Evolutionary conservation across 1,140 invertebrate genomes (phyloP).

Genomic region (Megalopta genalis): DNA sequence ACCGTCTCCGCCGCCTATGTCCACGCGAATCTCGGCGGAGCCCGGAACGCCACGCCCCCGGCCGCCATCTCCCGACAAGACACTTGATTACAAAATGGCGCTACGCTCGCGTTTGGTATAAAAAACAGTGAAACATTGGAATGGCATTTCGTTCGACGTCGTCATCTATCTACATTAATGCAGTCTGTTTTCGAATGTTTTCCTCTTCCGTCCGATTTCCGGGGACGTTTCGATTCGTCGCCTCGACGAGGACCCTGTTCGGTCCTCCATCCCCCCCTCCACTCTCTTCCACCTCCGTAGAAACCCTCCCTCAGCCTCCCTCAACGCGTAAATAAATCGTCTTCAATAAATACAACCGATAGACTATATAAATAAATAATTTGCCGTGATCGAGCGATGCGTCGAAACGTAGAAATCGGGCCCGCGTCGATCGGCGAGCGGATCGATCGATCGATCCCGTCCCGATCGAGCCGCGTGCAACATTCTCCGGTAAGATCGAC

Average conservation of each 20-base stretch:
- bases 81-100: conserved; percentile 76
- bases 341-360: conserved; percentile 78
- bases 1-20: no score
- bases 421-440: not conserved
- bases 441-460: no score
- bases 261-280: not conserved
- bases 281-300: not conserved
- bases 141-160: conserved; percentile 67
- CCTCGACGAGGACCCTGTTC: conserved; percentile 2
- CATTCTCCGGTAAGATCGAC: no score
- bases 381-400: conserved; percentile 35
- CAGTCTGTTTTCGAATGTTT: conserved; percentile 56
- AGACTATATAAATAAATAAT: conserved; percentile 79
- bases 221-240: conserved; percentile 15
- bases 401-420: conserved; percentile 10
- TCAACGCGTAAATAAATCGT: conserved; percentile 76
- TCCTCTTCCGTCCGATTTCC: conserved; percentile 37
- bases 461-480: no score
- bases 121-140: conserved; percentile 76
- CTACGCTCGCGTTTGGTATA: conserved; percentile 73
- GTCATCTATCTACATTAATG: conserved; percentile 65
- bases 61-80: conserved; percentile 58
- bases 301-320: conserved; percentile 49
- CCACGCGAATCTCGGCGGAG: not conserved
- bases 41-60: not conserved